Percentiles rank a stretch among this genome's conserved stretches.
Evolutionary conservation across 2,113 vertebrate genomes (phyloP).

Genomic region (Emydura subglobosa): DNA sequence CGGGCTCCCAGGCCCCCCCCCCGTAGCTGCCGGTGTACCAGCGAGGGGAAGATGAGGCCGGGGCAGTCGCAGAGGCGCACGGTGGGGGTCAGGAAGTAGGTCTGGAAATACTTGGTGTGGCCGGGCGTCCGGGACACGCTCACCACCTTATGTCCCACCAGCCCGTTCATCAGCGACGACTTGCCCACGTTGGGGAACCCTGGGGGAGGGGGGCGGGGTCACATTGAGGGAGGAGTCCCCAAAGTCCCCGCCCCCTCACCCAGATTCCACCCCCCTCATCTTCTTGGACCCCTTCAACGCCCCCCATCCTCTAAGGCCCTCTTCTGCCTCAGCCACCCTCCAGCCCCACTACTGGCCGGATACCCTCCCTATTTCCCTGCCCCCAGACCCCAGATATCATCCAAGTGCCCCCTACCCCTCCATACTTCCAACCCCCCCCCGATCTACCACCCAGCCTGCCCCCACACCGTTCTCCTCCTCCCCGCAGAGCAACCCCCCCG

Average conservation of each 20-base stretch:
- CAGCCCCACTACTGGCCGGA: too few species aligned
- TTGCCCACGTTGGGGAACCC: slow-evolving; percentile 94
- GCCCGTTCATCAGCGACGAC: slow-evolving; percentile 91
- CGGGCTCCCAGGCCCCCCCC: background rate
- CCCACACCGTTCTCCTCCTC: too few species aligned
- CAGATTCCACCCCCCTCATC: too few species aligned
- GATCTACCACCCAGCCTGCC: too few species aligned
- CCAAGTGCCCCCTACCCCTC: too few species aligned
- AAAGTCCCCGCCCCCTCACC: background rate
- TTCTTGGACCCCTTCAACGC: too few species aligned
- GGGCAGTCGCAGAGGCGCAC: slow-evolving; percentile 95
- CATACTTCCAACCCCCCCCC: too few species aligned
- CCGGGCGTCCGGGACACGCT: slow-evolving; percentile 93
- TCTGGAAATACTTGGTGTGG: slow-evolving; percentile 97
- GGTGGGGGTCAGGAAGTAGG: slow-evolving; percentile 91
- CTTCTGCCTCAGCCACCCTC: too few species aligned
- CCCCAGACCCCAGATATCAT: too few species aligned
- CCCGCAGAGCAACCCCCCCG: too few species aligned
- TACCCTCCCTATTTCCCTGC: too few species aligned
- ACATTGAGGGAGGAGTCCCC: background rate
- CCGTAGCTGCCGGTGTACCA: slow-evolving; percentile 81
- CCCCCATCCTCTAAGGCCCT: background rate
- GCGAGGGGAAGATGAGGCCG: slow-evolving; percentile 91
- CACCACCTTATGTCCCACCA: slow-evolving; percentile 92
- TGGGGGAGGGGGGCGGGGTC: slow-evolving; percentile 26